Conservation (phyloP, 1,140 invertebrate species). For the Leptinotarsa undecemlineata region DNA sequence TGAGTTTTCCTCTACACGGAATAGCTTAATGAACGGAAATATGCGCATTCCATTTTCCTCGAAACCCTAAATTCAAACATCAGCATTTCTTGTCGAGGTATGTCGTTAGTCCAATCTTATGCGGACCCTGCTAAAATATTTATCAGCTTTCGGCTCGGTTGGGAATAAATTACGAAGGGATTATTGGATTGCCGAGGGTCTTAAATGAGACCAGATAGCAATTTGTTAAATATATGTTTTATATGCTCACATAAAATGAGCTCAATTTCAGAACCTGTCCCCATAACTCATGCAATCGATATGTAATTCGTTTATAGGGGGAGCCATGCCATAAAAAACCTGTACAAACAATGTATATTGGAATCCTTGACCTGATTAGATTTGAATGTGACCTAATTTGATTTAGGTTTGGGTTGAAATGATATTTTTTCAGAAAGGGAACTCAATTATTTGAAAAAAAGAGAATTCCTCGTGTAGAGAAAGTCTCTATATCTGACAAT, state of each 20-base stretch:
- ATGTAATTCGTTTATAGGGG: background rate
- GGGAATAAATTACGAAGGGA: conserved; percentile 24
- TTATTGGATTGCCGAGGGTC: conserved; percentile 25
- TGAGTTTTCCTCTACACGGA: background rate
- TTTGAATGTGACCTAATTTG: no score
- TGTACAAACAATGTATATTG: no score
- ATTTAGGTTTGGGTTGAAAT: no score
- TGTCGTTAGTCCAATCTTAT: conserved; percentile 19
- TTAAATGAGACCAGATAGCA: conserved; percentile 17
- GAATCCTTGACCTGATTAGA: no score
- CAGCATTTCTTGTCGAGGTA: conserved; percentile 10
- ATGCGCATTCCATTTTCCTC: background rate
- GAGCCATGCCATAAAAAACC: background rate
- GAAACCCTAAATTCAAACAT: conserved; percentile 18
- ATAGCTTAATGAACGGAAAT: background rate
- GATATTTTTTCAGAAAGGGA: no score
- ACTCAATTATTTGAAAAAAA: no score
- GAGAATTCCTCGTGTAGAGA: no score
- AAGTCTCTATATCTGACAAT: no score
- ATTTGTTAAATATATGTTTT: conserved; percentile 26
- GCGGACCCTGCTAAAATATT: conserved; percentile 25
- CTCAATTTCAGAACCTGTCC: conserved; percentile 17
- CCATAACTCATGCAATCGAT: conserved; percentile 2
- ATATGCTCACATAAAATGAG: conserved; percentile 14
- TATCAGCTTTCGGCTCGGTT: conserved; percentile 16